These are phyloP conservation scores for Scortum barcoo DNA, from an alignment of 2,113 vertebrate genomes.

Conservation along the genomic window DNA sequence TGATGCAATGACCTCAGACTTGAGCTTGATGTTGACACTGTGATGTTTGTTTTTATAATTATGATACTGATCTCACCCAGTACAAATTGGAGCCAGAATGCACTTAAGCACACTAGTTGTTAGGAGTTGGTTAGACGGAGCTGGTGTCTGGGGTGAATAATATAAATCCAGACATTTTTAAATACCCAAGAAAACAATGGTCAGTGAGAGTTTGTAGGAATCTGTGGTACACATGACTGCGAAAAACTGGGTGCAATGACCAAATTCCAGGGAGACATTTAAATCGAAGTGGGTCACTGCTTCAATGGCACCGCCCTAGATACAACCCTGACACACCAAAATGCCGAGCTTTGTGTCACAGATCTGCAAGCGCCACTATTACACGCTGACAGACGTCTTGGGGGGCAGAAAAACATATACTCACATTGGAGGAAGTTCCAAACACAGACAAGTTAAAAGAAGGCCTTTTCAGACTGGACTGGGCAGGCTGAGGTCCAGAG, in stretches of 20 bases:
- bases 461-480: slow-evolving; percentile 92
- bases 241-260: background rate
- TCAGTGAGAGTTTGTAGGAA: background rate
- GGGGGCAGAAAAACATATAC: slow-evolving; percentile 65
- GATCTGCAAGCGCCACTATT: background rate
- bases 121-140: background rate
- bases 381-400: background rate
- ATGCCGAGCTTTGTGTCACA: background rate
- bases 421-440: slow-evolving; percentile 92
- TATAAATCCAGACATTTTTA: background rate
- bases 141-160: background rate
- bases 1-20: background rate
- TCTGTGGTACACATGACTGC: background rate
- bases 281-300: slow-evolving; percentile 24
- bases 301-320: background rate
- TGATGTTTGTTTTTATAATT: background rate
- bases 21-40: background rate
- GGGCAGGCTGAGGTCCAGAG: slow-evolving; percentile 87
- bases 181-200: background rate
- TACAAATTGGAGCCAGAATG: background rate
- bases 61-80: background rate
- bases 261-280: slow-evolving; percentile 4
- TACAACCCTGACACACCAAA: slow-evolving; percentile 6
- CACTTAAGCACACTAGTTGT: background rate
- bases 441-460: slow-evolving; percentile 97